A percentile compares a stretch with the other conserved stretches of the same genome.
Conservation (phyloP, 2,888 invertebrate species). For the Strigamia transsilvanica region DNA sequence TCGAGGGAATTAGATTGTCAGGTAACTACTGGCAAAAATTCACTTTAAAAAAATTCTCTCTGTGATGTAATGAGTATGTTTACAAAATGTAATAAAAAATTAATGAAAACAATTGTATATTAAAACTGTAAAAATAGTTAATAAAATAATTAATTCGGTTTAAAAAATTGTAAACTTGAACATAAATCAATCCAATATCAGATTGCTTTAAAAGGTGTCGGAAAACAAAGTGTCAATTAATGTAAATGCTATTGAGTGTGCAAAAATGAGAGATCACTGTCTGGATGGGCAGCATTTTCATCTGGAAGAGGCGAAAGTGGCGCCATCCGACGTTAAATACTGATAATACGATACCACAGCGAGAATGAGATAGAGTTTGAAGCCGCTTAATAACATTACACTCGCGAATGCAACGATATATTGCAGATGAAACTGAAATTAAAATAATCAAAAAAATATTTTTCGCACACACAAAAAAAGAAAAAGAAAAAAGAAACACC, state of each 20-base stretch:
- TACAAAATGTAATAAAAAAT: slow-evolving; percentile 18
- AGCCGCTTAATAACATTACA: slow-evolving; percentile 31
- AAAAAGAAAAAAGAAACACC: too few species aligned
- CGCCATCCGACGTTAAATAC: slow-evolving; percentile 30
- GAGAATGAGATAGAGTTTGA: slow-evolving; percentile 51
- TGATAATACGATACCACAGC: slow-evolving; percentile 52
- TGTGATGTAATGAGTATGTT: not conserved
- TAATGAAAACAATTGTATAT: not conserved
- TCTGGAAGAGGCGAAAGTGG: slow-evolving; percentile 39
- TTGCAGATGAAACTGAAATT: slow-evolving; percentile 46
- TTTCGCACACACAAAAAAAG: too few species aligned
- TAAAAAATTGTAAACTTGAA: not conserved
- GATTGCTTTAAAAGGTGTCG: not conserved
- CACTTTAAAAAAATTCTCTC: not conserved
- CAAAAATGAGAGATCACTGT: slow-evolving; percentile 14
- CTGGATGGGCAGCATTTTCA: slow-evolving; percentile 19
- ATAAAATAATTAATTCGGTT: slow-evolving; percentile 7
- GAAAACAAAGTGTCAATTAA: slow-evolving; percentile 16
- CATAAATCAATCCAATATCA: slow-evolving; percentile 1
- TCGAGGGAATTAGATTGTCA: slow-evolving; percentile 14
- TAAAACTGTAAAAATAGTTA: slow-evolving; percentile 15
- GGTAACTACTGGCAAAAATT: slow-evolving; percentile 12
- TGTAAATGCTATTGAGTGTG: slow-evolving; percentile 4
- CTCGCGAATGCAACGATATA: slow-evolving; percentile 49
- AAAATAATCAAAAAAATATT: not conserved